Percentiles rank a stretch among this genome's conserved stretches.
Conservation (phyloP, 2,113 vertebrate genomes). For the Vimba vimba region DNA sequence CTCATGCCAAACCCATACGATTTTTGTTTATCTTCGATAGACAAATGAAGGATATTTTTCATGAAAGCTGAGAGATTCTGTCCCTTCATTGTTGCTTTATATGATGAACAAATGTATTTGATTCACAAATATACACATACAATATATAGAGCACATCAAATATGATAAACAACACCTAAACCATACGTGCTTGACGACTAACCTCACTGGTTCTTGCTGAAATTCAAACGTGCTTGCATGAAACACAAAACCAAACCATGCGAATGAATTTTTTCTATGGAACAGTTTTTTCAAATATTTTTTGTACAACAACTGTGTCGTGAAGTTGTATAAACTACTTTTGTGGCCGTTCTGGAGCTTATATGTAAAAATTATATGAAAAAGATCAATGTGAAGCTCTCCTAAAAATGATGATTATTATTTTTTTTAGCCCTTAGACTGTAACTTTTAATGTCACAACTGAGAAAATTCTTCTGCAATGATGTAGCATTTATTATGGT, state of each 20-base stretch:
- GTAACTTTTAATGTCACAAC: not conserved
- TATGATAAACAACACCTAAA: too few species aligned
- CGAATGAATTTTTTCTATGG: not conserved
- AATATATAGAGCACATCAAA: not conserved
- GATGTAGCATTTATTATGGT: not conserved
- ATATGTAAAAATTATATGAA: not conserved
- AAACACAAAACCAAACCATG: not conserved
- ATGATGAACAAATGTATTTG: not conserved
- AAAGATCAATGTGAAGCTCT: not conserved
- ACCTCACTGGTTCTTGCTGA: too few species aligned
- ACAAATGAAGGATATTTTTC: not conserved
- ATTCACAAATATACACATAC: not conserved
- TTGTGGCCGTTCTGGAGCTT: not conserved
- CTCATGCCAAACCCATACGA: not conserved
- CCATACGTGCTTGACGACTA: too few species aligned
- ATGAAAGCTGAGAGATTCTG: not conserved
- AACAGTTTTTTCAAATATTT: too few species aligned
- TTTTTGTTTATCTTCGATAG: not conserved
- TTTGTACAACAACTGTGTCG: not conserved
- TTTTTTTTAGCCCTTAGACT: too few species aligned
- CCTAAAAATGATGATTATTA: too few species aligned
- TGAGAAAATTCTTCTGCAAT: not conserved
- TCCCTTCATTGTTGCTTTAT: not conserved
- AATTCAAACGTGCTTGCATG: not conserved
- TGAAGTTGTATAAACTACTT: not conserved